Evolutionary conservation across 2,888 invertebrate species (phyloP).

Genomic region (Cactoblastis cactorum): DNA sequence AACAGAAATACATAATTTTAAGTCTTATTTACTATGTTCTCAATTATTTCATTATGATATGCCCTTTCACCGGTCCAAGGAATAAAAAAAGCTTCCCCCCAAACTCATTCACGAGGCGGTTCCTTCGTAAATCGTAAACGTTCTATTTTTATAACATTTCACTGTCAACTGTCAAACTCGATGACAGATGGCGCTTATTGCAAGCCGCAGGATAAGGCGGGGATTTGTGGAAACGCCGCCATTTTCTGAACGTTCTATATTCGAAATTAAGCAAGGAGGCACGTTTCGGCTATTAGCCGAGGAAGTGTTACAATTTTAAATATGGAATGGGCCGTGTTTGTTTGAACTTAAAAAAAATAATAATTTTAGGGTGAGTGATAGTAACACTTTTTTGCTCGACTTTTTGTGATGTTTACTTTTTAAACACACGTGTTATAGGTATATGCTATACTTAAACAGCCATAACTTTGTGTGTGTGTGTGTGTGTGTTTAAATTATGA

Average conservation of each 20-base stretch:
- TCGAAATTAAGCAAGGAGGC: conserved; percentile 45
- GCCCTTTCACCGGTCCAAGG: neutral
- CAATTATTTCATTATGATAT: neutral
- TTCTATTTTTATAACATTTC: conserved; percentile 60
- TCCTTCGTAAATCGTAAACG: conserved; percentile 28
- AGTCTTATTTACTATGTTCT: neutral
- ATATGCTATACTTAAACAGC: conserved; percentile 3
- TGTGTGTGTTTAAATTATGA: too few relatives aligned
- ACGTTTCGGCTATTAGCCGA: conserved; percentile 49
- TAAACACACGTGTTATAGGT: conserved; percentile 6
- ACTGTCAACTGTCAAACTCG: conserved; percentile 70
- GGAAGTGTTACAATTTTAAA: conserved; percentile 28
- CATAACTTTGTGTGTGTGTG: neutral
- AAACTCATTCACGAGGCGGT: conserved; percentile 14
- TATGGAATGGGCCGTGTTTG: conserved; percentile 16
- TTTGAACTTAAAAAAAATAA: conserved; percentile 17
- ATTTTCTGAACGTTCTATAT: conserved; percentile 42
- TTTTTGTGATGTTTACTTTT: conserved; percentile 7
- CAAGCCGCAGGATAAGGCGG: conserved; percentile 40
- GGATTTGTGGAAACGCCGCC: conserved; percentile 43
- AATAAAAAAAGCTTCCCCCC: conserved; percentile 5
- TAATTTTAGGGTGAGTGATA: conserved; percentile 11
- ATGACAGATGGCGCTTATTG: conserved; percentile 72
- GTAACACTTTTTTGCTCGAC: conserved; percentile 11
- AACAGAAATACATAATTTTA: too few relatives aligned